Evolutionary conservation across 2,797 vertebrate species (phyloP).

Genomic region (Chaunax sp.): DNA sequence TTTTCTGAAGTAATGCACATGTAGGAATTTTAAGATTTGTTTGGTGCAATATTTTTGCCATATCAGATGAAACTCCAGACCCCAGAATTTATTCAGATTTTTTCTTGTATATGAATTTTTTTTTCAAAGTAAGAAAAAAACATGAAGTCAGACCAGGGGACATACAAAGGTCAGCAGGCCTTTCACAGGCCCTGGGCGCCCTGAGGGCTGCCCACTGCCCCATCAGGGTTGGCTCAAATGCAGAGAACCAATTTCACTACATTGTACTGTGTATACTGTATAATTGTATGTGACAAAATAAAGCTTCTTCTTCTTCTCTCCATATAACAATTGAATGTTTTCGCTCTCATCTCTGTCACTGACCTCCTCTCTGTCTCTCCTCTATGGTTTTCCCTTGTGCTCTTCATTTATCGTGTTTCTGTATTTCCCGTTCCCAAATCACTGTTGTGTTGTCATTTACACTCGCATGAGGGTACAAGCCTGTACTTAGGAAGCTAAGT

Average conservation of each 20-base stretch:
- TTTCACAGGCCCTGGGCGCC: no score
- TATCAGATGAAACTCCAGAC: no score
- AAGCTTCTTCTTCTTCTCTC: constrained; percentile 3
- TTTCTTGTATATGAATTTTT: no score
- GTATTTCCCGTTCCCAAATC: constrained; percentile 28
- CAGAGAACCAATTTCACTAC: no score
- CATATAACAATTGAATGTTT: background rate
- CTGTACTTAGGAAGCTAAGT: constrained; percentile 62
- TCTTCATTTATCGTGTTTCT: constrained; percentile 29
- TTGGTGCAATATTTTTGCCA: no score
- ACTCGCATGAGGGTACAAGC: constrained; percentile 38
- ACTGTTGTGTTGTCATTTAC: constrained; percentile 47
- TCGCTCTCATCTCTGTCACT: constrained; percentile 17
- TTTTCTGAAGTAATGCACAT: background rate
- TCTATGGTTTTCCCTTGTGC: background rate
- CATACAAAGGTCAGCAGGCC: constrained; percentile 29
- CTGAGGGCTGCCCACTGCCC: no score
- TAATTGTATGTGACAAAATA: no score
- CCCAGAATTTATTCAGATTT: no score
- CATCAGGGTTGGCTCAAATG: no score
- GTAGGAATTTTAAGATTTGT: background rate
- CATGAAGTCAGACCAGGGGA: constrained; percentile 5
- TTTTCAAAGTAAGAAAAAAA: no score
- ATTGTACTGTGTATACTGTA: no score
- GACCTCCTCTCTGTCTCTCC: constrained; percentile 4